phyloP scores from a whole-genome alignment of 2,113 vertebrate genomes.

The Mormoops blainvillei region DNA sequence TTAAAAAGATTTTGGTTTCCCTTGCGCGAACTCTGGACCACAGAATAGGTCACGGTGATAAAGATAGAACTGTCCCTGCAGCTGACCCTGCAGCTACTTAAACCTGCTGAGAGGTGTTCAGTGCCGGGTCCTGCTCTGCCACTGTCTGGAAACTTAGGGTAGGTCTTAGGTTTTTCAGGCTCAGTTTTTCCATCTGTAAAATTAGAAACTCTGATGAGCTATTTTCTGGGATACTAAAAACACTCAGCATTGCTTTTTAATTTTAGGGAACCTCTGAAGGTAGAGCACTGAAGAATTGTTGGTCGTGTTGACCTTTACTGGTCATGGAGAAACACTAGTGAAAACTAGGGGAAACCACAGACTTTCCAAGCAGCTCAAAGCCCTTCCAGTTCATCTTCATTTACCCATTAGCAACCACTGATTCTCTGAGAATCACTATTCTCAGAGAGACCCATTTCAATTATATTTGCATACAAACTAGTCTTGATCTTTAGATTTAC shows the following conservation, averaged over 20 bases:
- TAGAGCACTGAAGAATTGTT: not conserved
- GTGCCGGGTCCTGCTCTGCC: not conserved
- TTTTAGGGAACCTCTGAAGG: not conserved
- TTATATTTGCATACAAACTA: not conserved
- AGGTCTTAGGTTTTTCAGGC: not conserved
- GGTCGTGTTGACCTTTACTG: not conserved
- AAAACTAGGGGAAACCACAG: not conserved
- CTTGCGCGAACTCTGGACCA: not conserved
- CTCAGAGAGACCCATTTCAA: not conserved
- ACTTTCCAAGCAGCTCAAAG: not conserved
- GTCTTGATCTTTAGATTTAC: conserved; percentile 13
- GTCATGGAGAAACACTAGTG: not conserved
- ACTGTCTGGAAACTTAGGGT: not conserved
- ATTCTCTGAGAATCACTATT: not conserved
- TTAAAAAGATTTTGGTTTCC: not conserved
- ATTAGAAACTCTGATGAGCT: not conserved
- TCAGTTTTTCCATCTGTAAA: not conserved
- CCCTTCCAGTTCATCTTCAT: not conserved
- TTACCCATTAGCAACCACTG: not conserved
- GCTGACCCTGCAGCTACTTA: not conserved
- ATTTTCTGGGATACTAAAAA: not conserved
- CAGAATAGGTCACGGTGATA: rapidly evolving
- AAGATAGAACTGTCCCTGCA: not conserved
- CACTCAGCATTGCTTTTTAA: not conserved
- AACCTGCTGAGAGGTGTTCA: not conserved